Percentiles rank a stretch among this genome's conserved stretches.
These are phyloP conservation scores for Nannoperca obscura DNA, from an alignment of 2,797 vertebrate species.

Conservation along the genomic window DNA sequence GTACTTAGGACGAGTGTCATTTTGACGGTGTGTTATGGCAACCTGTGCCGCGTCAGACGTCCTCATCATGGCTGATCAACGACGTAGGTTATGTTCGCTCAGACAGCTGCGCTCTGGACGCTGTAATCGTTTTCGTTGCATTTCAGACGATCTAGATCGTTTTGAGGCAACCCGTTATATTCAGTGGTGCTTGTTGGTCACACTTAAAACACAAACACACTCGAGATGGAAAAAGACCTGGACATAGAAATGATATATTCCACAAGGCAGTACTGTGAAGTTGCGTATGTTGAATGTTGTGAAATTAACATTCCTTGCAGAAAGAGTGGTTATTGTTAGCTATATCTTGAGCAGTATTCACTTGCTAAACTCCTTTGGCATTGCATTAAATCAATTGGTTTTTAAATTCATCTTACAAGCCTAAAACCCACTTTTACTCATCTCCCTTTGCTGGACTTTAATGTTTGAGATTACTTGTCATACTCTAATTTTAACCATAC, in stretches of 20 bases:
- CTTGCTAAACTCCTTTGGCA: constrained; percentile 33
- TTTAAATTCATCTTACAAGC: constrained; percentile 35
- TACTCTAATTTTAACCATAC: constrained; percentile 47
- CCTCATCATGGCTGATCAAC: constrained; percentile 34
- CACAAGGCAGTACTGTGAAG: constrained; percentile 72
- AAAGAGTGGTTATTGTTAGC: constrained; percentile 19
- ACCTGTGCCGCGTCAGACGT: constrained; percentile 33
- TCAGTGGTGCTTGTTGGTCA: constrained; percentile 68
- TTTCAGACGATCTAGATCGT: constrained; percentile 16
- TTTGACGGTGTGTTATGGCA: constrained; percentile 50
- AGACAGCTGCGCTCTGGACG: constrained; percentile 6
- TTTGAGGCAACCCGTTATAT: constrained; percentile 9
- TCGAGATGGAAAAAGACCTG: constrained; percentile 15
- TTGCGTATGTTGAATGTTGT: constrained; percentile 62
- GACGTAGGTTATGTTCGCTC: neutral
- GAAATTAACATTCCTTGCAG: constrained; percentile 61
- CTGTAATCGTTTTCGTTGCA: constrained; percentile 18
- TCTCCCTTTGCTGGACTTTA: constrained; percentile 25
- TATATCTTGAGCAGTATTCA: constrained; percentile 36
- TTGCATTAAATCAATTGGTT: constrained; percentile 29
- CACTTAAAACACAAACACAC: constrained; percentile 40
- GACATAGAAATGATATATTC: constrained; percentile 62
- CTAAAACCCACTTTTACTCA: constrained; percentile 18
- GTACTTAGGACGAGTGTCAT: constrained; percentile 50
- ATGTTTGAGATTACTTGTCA: constrained; percentile 17